These are phyloP conservation scores for Eulemur rubriventer DNA, from an alignment of 2,797 vertebrate genomes.

Conservation along the genomic window DNA sequence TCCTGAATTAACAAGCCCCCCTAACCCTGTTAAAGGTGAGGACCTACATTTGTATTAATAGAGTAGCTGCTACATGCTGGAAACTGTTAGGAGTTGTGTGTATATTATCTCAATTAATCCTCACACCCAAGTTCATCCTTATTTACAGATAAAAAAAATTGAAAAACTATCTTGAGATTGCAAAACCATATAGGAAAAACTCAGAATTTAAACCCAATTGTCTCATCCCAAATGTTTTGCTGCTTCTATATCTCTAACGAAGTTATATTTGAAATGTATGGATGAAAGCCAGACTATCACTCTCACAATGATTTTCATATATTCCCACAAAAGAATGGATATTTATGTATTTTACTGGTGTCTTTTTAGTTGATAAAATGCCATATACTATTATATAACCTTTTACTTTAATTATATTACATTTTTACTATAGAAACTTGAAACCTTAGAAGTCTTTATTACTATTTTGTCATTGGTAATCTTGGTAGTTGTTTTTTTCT, in stretches of 20 bases:
- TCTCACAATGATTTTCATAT: slow-evolving; percentile 19
- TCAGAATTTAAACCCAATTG: background rate
- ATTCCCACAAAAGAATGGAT: background rate
- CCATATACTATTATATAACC: background rate
- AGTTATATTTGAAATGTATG: background rate
- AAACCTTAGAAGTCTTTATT: background rate
- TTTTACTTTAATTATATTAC: slow-evolving; percentile 1
- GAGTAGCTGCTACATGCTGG: background rate
- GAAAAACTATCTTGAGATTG: background rate
- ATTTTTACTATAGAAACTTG: slow-evolving; percentile 24
- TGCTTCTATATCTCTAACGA: background rate
- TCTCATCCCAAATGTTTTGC: background rate
- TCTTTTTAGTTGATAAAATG: background rate
- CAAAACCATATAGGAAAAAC: background rate
- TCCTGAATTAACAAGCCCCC: background rate
- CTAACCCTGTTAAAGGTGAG: background rate
- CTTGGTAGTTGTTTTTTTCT: background rate
- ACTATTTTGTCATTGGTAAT: background rate
- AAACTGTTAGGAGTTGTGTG: background rate
- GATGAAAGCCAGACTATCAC: background rate
- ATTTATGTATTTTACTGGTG: background rate
- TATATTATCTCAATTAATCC: background rate
- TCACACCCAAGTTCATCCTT: background rate
- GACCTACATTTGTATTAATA: background rate
- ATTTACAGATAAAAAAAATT: background rate